Base-by-base conservation (phyloP, 2,113 vertebrate genomes). In the Apeltes quadracus region DNA sequence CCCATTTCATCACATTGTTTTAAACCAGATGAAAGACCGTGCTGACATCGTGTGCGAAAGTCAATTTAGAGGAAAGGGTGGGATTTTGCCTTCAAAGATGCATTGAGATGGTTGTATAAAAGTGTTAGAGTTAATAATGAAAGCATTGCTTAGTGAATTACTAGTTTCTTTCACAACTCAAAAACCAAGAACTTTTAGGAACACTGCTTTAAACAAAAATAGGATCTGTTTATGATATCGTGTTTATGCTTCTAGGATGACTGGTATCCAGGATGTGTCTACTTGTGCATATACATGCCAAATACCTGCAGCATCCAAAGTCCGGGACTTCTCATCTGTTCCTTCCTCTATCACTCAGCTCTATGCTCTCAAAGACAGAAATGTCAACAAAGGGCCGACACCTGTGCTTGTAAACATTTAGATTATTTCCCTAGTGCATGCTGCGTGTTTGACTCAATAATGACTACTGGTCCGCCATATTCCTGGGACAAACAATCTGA, bases 1-100 rank as follows among this genome's bases (percentile, higher is more conserved):
- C 16, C 43, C 44, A 46, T 87, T 90, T 87, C 84, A 75, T 87
- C 77, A 82, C 50, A 64, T 75, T 79, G 41, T 72, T 82, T 83
- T 53, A 76, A 69, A 62, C 74, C 43, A 65, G 73, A 81, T 78
- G 62, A 87, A 84, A 83, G 72, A 53, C 32, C 22, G 10, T 11
- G 27, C 58, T 69, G 61, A 34, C 62, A 32, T 48, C 10, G 65
- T 41, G 58, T n/a, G 5, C 48, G 39, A 73, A 75, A 23, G 71
- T 76, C 57, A 81, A 58, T 5, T 56, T 50, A 71, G 44, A 58
- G 56, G 69, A 55, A 64, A 71, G 15, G 68, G 53, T 51, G 46
- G 65, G 65, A 61, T 68, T 29, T 51, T 8, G 57, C 39, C 20
- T 72, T 75, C 57, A 71, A 78, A 72, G 61, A 66, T 68, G 39